Evolutionary conservation across 2,888 invertebrate genomes (phyloP), one percentile per base, ranked within the genome.

Genomic region (Carcina quercana): DNA sequence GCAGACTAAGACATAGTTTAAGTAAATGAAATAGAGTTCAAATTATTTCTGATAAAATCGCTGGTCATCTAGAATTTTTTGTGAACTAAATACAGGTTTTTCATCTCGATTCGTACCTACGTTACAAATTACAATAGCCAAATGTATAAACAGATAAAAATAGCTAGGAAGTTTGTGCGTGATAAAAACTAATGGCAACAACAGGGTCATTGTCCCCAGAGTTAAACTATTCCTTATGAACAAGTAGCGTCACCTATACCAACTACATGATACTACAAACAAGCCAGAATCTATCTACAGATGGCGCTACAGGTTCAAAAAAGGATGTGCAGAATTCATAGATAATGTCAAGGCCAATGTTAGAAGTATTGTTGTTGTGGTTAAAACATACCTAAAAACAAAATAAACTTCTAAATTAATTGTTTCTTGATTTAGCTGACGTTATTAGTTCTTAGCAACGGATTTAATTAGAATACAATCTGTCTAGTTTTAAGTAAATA

Each of bases 291-390:
- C 15, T 32, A 33, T 32, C 12, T 32, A 31, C 35, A 67, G 68
- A 59, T 65, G 66, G 61, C 68, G 65, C 50, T 45, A 19, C 15
- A 20, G 28, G n/a, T n/a, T n/a, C n/a, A n/a, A n/a, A n/a, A n/a
- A n/a, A 56, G 56, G 63, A 67, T 70, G 70, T 72, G 71, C 69
- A 59, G 71, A 59, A 66, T 64, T 67, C 59, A 56, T 65, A n/a
- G n/a, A 60, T 71, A 69, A 78, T 79, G 80, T 76, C 80, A 80
- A 80, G 80, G 82, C 72, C 76, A 75, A 58, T 64, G 66, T 59
- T 68, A 60, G 53, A 47, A 45, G 14, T 3, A 14, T 14, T 25
- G 13, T 10, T 13, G 13, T 13, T 14, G 13, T 13, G n/a, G n/a
- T 7, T 28, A 6, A 12, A 28, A 13, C 13, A 2, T 20, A 19